Base-by-base conservation (phyloP, 2,888 invertebrate species). In the Tuberolachnus salignus region DNA sequence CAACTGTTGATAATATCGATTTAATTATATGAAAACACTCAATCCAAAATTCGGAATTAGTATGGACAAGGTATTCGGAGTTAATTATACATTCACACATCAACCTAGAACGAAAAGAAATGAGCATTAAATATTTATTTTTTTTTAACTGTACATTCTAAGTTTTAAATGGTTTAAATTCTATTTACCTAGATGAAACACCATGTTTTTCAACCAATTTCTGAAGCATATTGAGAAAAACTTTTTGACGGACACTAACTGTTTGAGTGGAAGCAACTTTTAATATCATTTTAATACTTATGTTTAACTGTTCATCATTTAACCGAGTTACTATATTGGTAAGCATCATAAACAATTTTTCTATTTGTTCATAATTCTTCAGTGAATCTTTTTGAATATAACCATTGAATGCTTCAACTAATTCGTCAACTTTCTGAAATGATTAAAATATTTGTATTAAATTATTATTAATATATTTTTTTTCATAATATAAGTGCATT, bases 341-440 rank as follows among this genome's bases (percentile, higher is more conserved):
- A 51, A 96, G 86, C 82, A 91, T 91, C 82, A 90, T 90, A 83
- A 92, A 90, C 86, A 92, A 92, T 84, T 87, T 86, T 55, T 88
- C 86, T 44, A 91, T 87, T 84, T 91, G 91, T 82, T 92, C 91
- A 82, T 87, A 88, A 84, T 94, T 92, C 80, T 89, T 88, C 72
- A 91, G 90, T 21, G 90, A 88, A 10, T 80, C 75, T 82, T 91
- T 90, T 84, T 94, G 92, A 1, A 94, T 92, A 78, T 78, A 94
- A 83, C 93, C 93, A 84, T 93, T 93, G 84, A 97, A 96, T 0
- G 94, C 94, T 86, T 95, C 94, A 84, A 95, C 95, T 49, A 94
- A 92, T 0, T 91, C 89, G 84, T 94, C 94, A 10, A 94, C 92
- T 85, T 91, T 90, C 93, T 93, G 83, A 80, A 80, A 81, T 21